Evolutionary conservation across 2,888 invertebrate genomes (phyloP), one percentile per base, ranked within the genome.

Genomic region (Nebria brevicollis): DNA sequence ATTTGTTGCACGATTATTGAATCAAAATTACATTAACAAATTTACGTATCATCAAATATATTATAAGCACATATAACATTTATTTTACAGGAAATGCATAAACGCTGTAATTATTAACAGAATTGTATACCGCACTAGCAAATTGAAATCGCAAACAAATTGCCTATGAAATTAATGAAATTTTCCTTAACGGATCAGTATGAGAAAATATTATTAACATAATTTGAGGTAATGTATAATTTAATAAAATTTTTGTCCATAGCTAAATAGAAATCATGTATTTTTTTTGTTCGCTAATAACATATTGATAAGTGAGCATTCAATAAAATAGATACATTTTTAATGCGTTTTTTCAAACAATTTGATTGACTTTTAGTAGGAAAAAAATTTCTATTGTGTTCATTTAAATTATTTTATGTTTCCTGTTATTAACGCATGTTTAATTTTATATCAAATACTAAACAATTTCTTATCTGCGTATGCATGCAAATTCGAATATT

Each of bases 71-170:
- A 20, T 20, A 20, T 20, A 34, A 54, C 13, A 54, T 54, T 54
- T 54, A 54, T 54, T 54, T 7, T 54, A 54, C 54, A 54, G 68
- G 68, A 68, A 68, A 68, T 15, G 6, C n/a, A 68, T 68, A 68
- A 68, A n/a, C 15, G 15, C 4, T 68, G 25, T 68, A 68, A 68
- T 68, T 68, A 68, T 26, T 26, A 68, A 8, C 54, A 11, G 54
- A 54, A 54, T 54, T 11, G 54, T 7, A 54, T 54, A 13, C 54
- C 54, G 54, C 54, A 43, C 43, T 66, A 7, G 66, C 66, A 68
- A 68, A 68, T 68, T 68, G 68, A 68, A 68, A n/a, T 68, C 68
- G n/a, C 68, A 68, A 68, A 54, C 20, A 68, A 68, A 68, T 68
- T 68, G 68, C 20, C 68, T 68, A 68, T 68, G n/a, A 68, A 68